Evolutionary conservation across 2,888 invertebrate species (phyloP), one percentile per base, ranked within the genome.

Genomic region (Luperina testacea): DNA sequence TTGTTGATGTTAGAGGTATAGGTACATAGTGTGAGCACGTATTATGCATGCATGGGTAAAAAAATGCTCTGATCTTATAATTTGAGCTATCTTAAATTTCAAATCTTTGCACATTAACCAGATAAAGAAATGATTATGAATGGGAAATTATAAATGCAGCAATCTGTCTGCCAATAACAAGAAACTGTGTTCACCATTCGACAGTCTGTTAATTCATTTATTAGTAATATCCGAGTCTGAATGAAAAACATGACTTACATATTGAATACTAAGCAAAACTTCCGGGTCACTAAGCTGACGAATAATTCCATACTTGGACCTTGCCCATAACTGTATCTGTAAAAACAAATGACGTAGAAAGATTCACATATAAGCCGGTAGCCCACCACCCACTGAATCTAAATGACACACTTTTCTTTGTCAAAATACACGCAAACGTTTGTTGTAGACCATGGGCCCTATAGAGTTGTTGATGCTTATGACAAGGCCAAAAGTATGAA

Each of bases 301-400:
- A 72, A 75, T n/a, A 64, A n/a, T 27, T n/a, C 80, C 80, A 69
- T 65, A 75, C 20, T 65, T 53, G 69, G 72, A 38, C 64, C 64
- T 64, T 67, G 38, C 1, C 65, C 70, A 68, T 82, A 82, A 1
- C 5, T 4, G 80, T 38, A 6, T 15, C 42, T 17, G 45, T 27
- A 57, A 65, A 75, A 80, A 80, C 59, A 82, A 72, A 70, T 83
- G 83, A 80, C 80, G 72, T 80, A 65, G 15, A 53, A 48, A 57
- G 9, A 57, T 48, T n/a, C 42, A 48, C 72, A 57, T n/a, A 68
- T 27, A 63, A 69, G 48, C 45, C 51, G 27, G 73, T 72, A 68
- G 51, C 13, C 24, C 38, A 24, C 9, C 80, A 63, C 83, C 83
- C 73, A 83, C 83, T 6, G 8, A 2, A 45, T 9, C 9, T 57